These are phyloP conservation scores for Antechinus flavipes DNA, from an alignment of 2,113 vertebrate species.

Conservation along the genomic window DNA sequence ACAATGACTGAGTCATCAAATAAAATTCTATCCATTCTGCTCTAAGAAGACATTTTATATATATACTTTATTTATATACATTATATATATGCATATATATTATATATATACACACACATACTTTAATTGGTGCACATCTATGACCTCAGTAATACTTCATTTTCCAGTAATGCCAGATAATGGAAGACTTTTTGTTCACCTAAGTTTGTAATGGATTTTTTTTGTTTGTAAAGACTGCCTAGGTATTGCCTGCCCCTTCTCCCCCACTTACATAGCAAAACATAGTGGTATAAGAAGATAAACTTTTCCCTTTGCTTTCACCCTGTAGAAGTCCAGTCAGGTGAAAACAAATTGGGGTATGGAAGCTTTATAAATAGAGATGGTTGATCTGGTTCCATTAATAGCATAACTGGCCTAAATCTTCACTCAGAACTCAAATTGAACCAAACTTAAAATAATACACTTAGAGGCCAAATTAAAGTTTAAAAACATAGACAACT, in stretches of 20 bases:
- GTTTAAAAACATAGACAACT: conserved; percentile 3
- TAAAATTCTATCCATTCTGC: not conserved
- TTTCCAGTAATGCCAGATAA: not conserved
- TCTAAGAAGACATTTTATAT: not conserved
- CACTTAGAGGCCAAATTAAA: conserved; percentile 37
- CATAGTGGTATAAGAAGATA: not conserved
- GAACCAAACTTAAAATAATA: conserved; percentile 40
- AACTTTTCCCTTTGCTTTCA: conserved; percentile 27
- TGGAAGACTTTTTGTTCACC: not conserved
- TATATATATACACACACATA: not conserved
- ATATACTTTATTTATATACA: not conserved
- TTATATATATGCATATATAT: too few species aligned
- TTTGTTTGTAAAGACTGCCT: not conserved
- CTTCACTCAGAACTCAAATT: conserved; percentile 34
- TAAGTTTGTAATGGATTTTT: not conserved
- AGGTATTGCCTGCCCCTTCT: not conserved
- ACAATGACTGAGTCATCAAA: not conserved
- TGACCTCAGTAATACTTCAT: not conserved
- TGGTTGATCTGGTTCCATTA: conserved; percentile 47
- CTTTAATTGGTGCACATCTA: not conserved
- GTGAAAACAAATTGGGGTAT: conserved; percentile 49
- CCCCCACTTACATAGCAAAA: not conserved
- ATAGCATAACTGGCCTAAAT: conserved; percentile 51
- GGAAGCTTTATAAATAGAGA: conserved; percentile 60
- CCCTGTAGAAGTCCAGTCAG: conserved; percentile 25